A percentile compares a stretch with the other conserved stretches of the same genome.
These are phyloP conservation scores for Tribolium freemani DNA, from an alignment of 2,888 invertebrate genomes.

Conservation along the genomic window DNA sequence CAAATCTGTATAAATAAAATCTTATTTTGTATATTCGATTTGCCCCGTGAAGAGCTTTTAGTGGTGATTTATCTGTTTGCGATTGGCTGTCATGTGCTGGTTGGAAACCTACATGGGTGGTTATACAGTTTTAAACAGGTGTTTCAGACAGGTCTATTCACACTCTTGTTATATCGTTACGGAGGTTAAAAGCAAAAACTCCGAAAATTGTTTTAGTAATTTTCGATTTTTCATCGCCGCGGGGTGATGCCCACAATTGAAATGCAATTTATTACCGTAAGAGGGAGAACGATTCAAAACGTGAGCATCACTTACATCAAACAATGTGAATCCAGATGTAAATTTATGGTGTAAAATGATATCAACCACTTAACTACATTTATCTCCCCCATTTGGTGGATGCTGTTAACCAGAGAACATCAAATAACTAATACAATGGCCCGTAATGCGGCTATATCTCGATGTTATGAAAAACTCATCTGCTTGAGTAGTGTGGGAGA, in stretches of 20 bases:
- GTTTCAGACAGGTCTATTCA: conserved; percentile 63
- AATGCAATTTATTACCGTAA: conserved; percentile 21
- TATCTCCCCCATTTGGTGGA: conserved; percentile 62
- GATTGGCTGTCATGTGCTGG: conserved; percentile 61
- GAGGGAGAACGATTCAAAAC: conserved; percentile 31
- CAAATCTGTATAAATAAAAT: not conserved
- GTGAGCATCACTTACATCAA: conserved; percentile 57
- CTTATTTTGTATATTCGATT: conserved; percentile 19
- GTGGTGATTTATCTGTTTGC: conserved; percentile 66
- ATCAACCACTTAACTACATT: conserved; percentile 66
- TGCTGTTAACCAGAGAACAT: conserved; percentile 65
- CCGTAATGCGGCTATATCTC: conserved; percentile 68
- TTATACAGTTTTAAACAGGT: conserved; percentile 65
- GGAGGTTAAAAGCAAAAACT: conserved; percentile 50
- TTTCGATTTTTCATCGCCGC: conserved; percentile 8
- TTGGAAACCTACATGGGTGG: conserved; percentile 56
- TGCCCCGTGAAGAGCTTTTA: conserved; percentile 63
- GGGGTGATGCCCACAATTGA: not conserved
- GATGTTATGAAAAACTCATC: conserved; percentile 63
- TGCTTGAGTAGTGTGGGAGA: conserved; percentile 68
- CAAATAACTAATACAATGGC: conserved; percentile 67
- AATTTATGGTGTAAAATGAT: conserved; percentile 66
- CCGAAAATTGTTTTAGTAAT: conserved; percentile 19
- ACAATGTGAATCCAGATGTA: conserved; percentile 63
- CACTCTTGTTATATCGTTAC: conserved; percentile 58